A percentile compares a stretch with the other conserved stretches of the same genome.
These are phyloP conservation scores for Argynnis bischoffii DNA, from an alignment of 2,888 invertebrate genomes.

Conservation along the genomic window DNA sequence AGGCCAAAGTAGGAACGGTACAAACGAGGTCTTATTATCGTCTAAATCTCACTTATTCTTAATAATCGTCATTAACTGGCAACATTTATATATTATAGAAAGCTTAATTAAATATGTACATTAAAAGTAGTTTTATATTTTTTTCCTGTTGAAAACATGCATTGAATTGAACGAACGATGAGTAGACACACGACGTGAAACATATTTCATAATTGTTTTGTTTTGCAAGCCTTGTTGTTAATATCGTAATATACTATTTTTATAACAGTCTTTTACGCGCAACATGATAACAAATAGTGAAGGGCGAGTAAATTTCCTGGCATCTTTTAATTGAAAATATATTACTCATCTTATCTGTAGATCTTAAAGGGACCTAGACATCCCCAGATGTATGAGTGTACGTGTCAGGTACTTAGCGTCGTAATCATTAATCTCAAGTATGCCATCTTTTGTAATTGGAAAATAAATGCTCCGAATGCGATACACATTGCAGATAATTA, in stretches of 20 bases:
- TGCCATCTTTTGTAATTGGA: slow-evolving; percentile 68
- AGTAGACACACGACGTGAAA: slow-evolving; percentile 18
- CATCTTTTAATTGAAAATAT: slow-evolving; percentile 43
- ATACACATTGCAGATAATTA: slow-evolving; percentile 29
- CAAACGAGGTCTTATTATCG: slow-evolving; percentile 16
- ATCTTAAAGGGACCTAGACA: slow-evolving; percentile 55
- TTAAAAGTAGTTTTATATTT: not conserved
- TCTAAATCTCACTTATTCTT: not conserved
- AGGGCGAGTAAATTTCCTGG: slow-evolving; percentile 33
- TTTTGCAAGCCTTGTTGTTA: not conserved
- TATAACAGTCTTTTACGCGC: slow-evolving; percentile 14
- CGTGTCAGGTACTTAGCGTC: slow-evolving; percentile 58
- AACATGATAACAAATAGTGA: slow-evolving; percentile 19
- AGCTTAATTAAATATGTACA: slow-evolving; percentile 4
- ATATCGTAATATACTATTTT: slow-evolving; percentile 14
- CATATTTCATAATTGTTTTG: slow-evolving; percentile 13
- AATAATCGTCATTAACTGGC: not conserved
- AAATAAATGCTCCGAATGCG: slow-evolving; percentile 51
- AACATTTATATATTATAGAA: not conserved
- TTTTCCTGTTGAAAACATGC: slow-evolving; percentile 2
- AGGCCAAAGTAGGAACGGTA: slow-evolving; percentile 13
- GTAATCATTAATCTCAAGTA: slow-evolving; percentile 65
- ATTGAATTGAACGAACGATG: slow-evolving; percentile 18
- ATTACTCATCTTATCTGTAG: slow-evolving; percentile 55
- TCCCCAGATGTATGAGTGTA: slow-evolving; percentile 62